Percentiles rank a stretch among this genome's conserved stretches.
phyloP scores from a whole-genome alignment of 2,797 vertebrate species.

The Myiotriccus ornatus region DNA sequence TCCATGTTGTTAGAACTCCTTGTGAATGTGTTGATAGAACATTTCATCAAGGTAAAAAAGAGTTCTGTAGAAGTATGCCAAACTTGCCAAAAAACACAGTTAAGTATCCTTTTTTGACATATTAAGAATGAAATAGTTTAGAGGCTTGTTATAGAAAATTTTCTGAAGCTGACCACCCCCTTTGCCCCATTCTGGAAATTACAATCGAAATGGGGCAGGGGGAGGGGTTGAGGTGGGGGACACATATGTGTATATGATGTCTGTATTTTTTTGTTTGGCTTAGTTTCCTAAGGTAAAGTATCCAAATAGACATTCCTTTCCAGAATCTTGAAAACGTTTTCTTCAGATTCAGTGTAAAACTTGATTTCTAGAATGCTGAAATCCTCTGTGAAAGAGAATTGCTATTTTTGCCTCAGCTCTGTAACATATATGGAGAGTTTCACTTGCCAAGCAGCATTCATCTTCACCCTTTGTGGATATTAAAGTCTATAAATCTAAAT shows the following conservation, averaged over 20 bases:
- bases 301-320: neutral
- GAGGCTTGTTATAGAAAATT: neutral
- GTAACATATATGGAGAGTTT: neutral
- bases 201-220: neutral
- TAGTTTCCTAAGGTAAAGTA: neutral
- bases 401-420: neutral
- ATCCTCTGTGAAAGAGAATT: neutral
- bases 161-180: fast-evolving
- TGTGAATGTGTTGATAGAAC: neutral
- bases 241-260: fast-evolving
- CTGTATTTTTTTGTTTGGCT: neutral
- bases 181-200: neutral
- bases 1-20: neutral
- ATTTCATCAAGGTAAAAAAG: neutral
- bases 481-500: neutral
- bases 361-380: neutral
- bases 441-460: neutral
- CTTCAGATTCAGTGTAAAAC: neutral
- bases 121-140: neutral
- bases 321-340: neutral
- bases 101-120: neutral
- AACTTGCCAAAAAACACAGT: neutral
- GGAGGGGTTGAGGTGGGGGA: neutral
- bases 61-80: neutral
- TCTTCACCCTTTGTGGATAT: neutral